phyloP scores from a whole-genome alignment of 2,113 vertebrate genomes.

The Greenwoodochromis staneri region DNA sequence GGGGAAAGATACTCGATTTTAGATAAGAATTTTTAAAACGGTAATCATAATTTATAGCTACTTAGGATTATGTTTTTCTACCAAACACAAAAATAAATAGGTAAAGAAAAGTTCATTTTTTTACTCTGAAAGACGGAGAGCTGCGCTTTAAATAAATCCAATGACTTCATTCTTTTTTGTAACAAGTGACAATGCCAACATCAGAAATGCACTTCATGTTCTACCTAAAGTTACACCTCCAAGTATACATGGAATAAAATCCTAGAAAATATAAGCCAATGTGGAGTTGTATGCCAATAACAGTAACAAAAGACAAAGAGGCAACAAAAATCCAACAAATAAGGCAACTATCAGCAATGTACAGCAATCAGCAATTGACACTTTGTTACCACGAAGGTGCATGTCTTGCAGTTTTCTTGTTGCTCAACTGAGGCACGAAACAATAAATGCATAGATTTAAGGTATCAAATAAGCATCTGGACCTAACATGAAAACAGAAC shows the following conservation, averaged over 20 bases:
- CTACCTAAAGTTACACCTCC: neutral
- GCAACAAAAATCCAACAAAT: neutral
- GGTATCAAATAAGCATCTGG: neutral
- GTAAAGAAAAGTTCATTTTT: neutral
- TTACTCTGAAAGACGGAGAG: neutral
- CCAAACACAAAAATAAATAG: neutral
- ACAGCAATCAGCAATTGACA: neutral
- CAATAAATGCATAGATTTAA: constrained; percentile 37
- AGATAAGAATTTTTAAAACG: neutral
- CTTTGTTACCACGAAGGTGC: neutral
- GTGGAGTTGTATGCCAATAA: neutral
- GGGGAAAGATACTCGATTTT: neutral
- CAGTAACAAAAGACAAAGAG: neutral
- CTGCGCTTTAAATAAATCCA: neutral
- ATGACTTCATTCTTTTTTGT: neutral
- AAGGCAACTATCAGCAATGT: neutral
- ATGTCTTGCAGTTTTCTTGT: neutral
- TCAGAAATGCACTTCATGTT: neutral
- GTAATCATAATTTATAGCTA: neutral
- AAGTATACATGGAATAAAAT: neutral
- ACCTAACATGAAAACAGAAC: neutral
- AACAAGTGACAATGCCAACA: neutral
- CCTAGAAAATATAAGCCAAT: neutral
- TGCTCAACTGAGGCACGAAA: constrained; percentile 24
- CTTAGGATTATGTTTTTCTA: neutral